Evolutionary conservation across 2,888 invertebrate species (phyloP), one percentile per base, ranked within the genome.

Genomic region (Itoplectis maculator): DNA sequence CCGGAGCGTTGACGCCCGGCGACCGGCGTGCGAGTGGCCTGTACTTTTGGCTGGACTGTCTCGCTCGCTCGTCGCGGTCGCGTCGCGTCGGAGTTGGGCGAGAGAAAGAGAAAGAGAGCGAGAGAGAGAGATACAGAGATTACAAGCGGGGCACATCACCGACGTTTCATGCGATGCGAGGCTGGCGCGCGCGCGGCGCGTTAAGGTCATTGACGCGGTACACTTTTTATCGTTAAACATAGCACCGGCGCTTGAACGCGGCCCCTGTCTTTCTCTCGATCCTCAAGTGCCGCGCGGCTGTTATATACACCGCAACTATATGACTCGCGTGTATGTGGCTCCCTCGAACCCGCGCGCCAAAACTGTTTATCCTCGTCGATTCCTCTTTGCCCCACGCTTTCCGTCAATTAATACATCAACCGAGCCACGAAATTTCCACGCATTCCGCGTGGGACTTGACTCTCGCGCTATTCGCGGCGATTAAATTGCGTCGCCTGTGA

Each of bases 171-270:
- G 65, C 76, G 42, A 61, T 49, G 70, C 56, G 54, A 65, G 54
- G 72, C 78, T 79, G 79, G 86, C 87, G 86, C 77, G 70, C 76
- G 76, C 74, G 73, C n/a, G n/a, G n/a, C n/a, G 78, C 87, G 86
- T 79, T 89, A 91, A 90, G 92, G 92, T 92, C 92, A 91, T 91
- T 91, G 92, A 92, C 92, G 90, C 90, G 91, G 91, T 92, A 91
- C 89, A 92, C 91, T 91, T 92, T 83, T 92, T 92, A 90, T 91
- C 90, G 89, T 89, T 89, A 89, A 89, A 86, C 87, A 88, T 88
- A 88, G 85, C 83, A 78, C 83, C 84, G 81, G 84, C 88, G 74
- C 85, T 87, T 84, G 81, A 85, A 86, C 74, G 82, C 72, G 76
- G 29, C 29, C 29, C 85, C 85, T 84, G 18, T 40, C 59, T 77